Evolutionary conservation across 1,140 invertebrate genomes (phyloP).

Genomic region (Leptinotarsa undecemlineata): DNA sequence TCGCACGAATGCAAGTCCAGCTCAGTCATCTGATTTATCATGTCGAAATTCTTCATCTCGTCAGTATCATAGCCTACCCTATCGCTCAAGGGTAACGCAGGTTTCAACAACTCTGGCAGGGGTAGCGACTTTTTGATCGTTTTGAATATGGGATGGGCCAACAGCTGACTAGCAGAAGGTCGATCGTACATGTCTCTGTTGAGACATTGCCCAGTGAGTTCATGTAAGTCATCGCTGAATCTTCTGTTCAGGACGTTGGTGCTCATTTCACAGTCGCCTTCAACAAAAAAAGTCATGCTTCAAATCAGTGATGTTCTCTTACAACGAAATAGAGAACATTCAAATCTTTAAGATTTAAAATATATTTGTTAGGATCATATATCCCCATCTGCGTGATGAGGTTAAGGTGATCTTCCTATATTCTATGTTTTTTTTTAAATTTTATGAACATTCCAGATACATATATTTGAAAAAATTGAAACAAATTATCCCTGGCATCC

Average conservation of each 20-base stretch:
- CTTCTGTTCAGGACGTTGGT: conserved; percentile 57
- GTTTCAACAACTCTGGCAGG: conserved; percentile 59
- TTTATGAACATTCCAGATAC: too few relatives aligned
- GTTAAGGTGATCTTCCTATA: too few relatives aligned
- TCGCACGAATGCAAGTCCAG: conserved; percentile 55
- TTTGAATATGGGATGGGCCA: conserved; percentile 79
- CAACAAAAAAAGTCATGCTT: conserved; percentile 29
- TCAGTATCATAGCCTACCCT: conserved; percentile 53
- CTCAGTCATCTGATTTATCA: conserved; percentile 52
- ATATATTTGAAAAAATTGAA: too few relatives aligned
- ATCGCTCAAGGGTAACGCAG: conserved; percentile 60
- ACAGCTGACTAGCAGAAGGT: conserved; percentile 66
- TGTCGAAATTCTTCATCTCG: conserved; percentile 53
- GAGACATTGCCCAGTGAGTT: conserved; percentile 72
- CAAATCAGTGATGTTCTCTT: neutral
- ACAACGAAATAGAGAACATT: too few relatives aligned
- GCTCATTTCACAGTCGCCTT: conserved; percentile 46
- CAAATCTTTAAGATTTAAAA: too few relatives aligned
- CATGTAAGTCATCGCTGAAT: conserved; percentile 76
- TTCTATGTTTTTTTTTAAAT: too few relatives aligned
- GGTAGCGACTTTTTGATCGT: conserved; percentile 57
- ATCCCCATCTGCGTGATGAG: too few relatives aligned
- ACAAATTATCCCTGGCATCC: too few relatives aligned
- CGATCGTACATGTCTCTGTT: conserved; percentile 67
- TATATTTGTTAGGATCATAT: too few relatives aligned